A percentile compares a stretch with the other conserved stretches of the same genome.
Conservation (phyloP, 2,113 vertebrate genomes). For the Hylia prasina region DNA sequence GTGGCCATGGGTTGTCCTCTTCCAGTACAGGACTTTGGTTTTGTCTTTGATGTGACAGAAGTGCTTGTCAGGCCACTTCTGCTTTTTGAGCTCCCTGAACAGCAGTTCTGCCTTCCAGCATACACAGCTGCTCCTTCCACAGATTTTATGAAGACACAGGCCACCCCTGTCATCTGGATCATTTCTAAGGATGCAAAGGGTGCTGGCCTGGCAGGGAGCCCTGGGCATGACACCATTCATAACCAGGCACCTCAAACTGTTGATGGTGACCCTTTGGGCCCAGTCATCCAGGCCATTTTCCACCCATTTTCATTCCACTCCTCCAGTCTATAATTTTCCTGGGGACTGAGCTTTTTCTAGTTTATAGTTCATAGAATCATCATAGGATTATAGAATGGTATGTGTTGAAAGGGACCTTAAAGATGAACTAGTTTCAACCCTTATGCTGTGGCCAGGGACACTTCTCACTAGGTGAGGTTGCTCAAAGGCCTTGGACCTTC, state of each 20-base stretch:
- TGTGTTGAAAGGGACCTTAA: not conserved
- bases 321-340: not conserved
- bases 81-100: not conserved
- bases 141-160: not conserved
- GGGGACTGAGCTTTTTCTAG: not conserved
- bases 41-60: not conserved
- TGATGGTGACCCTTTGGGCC: not conserved
- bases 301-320: not conserved
- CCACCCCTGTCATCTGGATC: not conserved
- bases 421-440: not conserved
- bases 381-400: not conserved
- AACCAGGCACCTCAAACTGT: not conserved
- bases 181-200: not conserved
- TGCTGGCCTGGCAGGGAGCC: not conserved
- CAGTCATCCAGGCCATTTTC: rapidly evolving
- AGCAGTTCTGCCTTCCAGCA: not conserved
- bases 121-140: not conserved
- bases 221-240: not conserved
- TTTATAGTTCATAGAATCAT: not conserved
- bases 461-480: not conserved
- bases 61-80: not conserved
- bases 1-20: not conserved
- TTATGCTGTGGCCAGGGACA: rapidly evolving
- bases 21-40: not conserved
- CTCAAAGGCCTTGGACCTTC: not conserved